Evolutionary conservation across 2,888 invertebrate species (phyloP), one percentile per base, ranked within the genome.

Genomic region (Perdita meconis): DNA sequence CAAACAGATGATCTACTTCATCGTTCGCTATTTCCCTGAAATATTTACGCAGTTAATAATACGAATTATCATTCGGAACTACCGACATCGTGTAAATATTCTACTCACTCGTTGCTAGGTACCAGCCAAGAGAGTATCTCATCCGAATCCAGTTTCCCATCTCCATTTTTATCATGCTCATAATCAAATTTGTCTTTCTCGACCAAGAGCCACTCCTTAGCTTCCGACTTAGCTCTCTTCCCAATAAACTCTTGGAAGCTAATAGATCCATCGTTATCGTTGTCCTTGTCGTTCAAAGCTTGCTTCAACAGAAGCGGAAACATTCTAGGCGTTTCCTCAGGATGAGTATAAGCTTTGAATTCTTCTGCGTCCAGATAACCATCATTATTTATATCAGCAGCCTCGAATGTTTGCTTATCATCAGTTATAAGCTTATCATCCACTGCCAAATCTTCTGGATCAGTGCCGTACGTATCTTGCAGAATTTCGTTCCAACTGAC

Each of bases 301-400:
- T 98, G 97, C 87, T 96, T 94, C 80, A 97, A 91, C 53, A 98
- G 95, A 82, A 95, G 93, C 16, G 95, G 95, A 82, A 96, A 93
- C 99, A 99, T 99, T 89, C 95, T 94, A 36, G 95, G 95, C 92
- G 97, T 96, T 92, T 99, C 98, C 93, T 98, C 98, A 0, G 99
- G 99, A 92, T 97, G 98, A 55, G 97, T 95, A 92, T 99, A 99
- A 24, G 96, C 95, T 82, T 96, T 93, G 93, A 97, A 98, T 92
- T 99, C 99, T 1, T 94, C 93, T 1, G 94, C 88, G 87, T 95
- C 94, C 61, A 99, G 93, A 38, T 93, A 92, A 0, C 96, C 96
- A 92, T 99, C 98, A 19, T 95, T 94, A 91, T 99, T 95, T 13
- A 92, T 88, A 93, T 99, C 99, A 0, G 99, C 98, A 2, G 95